These are phyloP conservation scores for Microchirus variegatus DNA, from an alignment of 2,797 vertebrate genomes.

Conservation along the genomic window DNA sequence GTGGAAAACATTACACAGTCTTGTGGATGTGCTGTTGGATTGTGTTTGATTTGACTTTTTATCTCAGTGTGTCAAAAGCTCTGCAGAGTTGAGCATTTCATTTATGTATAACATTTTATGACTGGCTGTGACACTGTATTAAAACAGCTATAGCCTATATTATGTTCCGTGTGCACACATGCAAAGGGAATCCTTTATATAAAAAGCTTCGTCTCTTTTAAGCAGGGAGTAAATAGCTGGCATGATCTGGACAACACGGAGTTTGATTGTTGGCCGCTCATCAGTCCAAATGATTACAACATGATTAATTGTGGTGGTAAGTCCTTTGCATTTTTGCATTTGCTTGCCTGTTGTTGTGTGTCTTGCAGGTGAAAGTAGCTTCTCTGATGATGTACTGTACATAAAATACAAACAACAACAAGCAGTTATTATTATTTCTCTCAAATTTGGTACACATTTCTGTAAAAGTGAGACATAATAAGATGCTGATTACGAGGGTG, in stretches of 20 bases:
- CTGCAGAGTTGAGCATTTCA: constrained; percentile 12
- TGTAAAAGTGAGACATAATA: too few species aligned
- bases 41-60: constrained; percentile 9
- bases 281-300: constrained; percentile 78
- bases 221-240: constrained; percentile 72
- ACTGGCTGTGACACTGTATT: neutral
- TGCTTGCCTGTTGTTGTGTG: neutral
- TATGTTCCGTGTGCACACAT: neutral
- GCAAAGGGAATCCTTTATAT: constrained; percentile 3
- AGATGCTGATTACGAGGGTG: too few species aligned
- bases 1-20: too few species aligned
- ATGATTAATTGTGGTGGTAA: constrained; percentile 80
- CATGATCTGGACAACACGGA: constrained; percentile 82
- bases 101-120: neutral
- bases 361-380: neutral
- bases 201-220: constrained; percentile 6
- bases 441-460: too few species aligned
- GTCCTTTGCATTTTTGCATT: constrained; percentile 15
- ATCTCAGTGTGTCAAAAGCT: constrained; percentile 4
- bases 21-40: neutral
- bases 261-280: constrained; percentile 82
- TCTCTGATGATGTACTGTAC: too few species aligned
- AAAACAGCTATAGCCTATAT: neutral
- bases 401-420: too few species aligned
- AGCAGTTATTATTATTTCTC: too few species aligned